phyloP scores from a whole-genome alignment of 2,888 invertebrate genomes.

The Andrena haemorrhoa region DNA sequence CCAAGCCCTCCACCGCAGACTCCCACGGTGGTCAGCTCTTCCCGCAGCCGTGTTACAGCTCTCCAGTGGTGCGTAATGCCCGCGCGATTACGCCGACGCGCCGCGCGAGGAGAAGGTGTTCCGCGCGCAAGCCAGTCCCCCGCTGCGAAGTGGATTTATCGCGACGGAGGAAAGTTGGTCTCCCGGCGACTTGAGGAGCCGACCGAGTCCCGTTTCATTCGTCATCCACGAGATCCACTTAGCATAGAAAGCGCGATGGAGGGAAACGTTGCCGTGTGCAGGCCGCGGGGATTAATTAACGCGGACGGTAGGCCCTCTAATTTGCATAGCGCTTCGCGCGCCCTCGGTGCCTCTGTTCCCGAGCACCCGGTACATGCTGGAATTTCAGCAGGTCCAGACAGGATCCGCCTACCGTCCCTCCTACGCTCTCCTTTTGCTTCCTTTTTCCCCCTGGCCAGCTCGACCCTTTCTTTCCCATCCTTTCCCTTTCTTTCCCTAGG shows the following conservation, averaged over 20 bases:
- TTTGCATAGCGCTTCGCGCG: slow-evolving; percentile 47
- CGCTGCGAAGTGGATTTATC: slow-evolving; percentile 4
- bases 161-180: slow-evolving; percentile 10
- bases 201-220: slow-evolving; percentile 10
- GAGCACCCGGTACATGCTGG: slow-evolving; percentile 74
- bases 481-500: slow-evolving; percentile 28
- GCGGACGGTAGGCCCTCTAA: slow-evolving; percentile 25
- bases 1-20: no score
- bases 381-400: slow-evolving; percentile 74
- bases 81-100: no score
- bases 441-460: slow-evolving; percentile 24
- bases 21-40: no score
- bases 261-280: neutral
- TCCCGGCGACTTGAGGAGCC: neutral
- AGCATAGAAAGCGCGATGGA: slow-evolving; percentile 13
- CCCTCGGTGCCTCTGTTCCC: slow-evolving; percentile 38
- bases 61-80: no score
- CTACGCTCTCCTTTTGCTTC: slow-evolving; percentile 43
- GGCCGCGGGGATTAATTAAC: slow-evolving; percentile 52
- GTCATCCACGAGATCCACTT: slow-evolving; percentile 40
- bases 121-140: neutral
- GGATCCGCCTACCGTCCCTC: slow-evolving; percentile 69
- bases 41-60: no score
- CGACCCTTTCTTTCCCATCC: slow-evolving; percentile 5
- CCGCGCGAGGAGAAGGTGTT: no score